These are phyloP conservation scores for Allobates femoralis DNA, from an alignment of 2,797 vertebrate species.

Conservation along the genomic window DNA sequence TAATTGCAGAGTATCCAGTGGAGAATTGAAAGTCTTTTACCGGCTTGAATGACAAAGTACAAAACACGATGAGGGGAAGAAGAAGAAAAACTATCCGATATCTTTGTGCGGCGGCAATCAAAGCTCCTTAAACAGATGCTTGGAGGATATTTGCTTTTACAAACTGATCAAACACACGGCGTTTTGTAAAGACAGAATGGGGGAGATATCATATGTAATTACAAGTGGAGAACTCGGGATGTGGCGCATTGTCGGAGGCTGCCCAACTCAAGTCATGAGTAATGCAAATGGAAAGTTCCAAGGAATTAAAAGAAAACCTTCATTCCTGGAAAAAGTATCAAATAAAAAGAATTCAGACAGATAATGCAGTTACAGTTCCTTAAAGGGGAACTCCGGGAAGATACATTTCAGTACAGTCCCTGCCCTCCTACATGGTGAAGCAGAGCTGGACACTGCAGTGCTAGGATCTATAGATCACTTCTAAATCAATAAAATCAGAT, in stretches of 20 bases:
- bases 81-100: background rate
- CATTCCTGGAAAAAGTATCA: background rate
- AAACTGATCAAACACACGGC: conserved; percentile 31
- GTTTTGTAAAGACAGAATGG: conserved; percentile 4
- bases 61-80: conserved; percentile 15
- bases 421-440: too few species aligned
- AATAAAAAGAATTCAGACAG: background rate
- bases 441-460: too few species aligned
- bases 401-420: too few species aligned
- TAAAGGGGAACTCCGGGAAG: too few species aligned
- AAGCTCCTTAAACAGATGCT: conserved; percentile 35
- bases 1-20: conserved; percentile 42
- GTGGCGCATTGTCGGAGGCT: background rate
- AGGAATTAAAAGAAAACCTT: background rate
- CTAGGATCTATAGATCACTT: too few species aligned
- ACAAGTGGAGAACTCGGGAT: background rate
- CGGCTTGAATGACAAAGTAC: conserved; percentile 46
- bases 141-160: conserved; percentile 28
- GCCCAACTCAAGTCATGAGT: background rate
- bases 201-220: conserved; percentile 20
- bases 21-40: conserved; percentile 45
- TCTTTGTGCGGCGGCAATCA: conserved; percentile 35
- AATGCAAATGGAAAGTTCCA: background rate
- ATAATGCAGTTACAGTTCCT: too few species aligned
- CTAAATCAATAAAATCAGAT: too few species aligned